Evolutionary conservation across 2,113 vertebrate genomes (phyloP), one percentile per base, ranked within the genome.

Genomic region (Coptodon bakossiorum): DNA sequence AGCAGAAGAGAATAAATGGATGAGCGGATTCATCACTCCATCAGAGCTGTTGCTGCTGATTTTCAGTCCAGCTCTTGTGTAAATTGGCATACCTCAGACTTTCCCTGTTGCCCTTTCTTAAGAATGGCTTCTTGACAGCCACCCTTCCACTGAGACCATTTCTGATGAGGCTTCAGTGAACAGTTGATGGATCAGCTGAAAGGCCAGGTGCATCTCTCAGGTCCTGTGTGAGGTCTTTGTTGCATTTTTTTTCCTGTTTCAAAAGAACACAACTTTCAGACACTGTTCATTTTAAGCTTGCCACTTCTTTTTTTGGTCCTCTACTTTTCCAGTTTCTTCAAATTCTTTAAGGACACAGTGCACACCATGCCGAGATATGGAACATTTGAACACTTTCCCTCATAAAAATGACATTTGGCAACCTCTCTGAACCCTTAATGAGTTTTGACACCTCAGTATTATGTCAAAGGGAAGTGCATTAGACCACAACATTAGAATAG

Each of bases 21-120:
- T 63, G 31, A 63, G 19, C 0, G 0, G 2, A 63, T 9, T 68
- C n/a, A 71, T 43, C 38, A 9, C 66, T 24, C 38, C 66, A 16
- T 71, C 38, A 10, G 1, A 73, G 38, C 38, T 73, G 38, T 24
- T 2, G 6, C 38, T 43, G 13, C 66, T 43, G 3, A 71, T 43
- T 4, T 73, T 73, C 5, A 10, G 38, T 43, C 66, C 66, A 73
- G 38, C 36, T 14, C 36, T 43, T 71, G 36, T 68, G 7, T 16
- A 71, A 71, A 40, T 13, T 43, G 0, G 7, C 7, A 6, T 14
- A 14, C 12, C 36, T 24, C 36, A 24, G 38, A 24, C 38, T 45
- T 4, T 73, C 22, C 5, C 0, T 24, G 66, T 71, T 43, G 24
- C 66, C 22, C 22, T 73, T 73, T 40, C 38, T 73, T 45, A 73